Evolutionary conservation across 2,113 vertebrate species (phyloP).

Genomic region (Sus scrofa): T2T-Sscrofa CM000817.6:62531501-62532000

Average conservation of each 20-base stretch:
- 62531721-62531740: neutral
- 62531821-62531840: no score
- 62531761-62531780: neutral
- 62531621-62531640: neutral
- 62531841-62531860: no score
- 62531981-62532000: no score
- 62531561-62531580: neutral
- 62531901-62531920: no score
- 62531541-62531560: neutral
- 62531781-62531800: neutral
- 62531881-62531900: no score
- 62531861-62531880: no score
- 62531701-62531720: neutral
- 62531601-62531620: neutral
- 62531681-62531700: neutral
- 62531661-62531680: neutral
- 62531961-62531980: no score
- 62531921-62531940: no score
- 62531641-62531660: no score
- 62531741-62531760: neutral
- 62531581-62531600: neutral
- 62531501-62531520: neutral
- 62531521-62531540: neutral
- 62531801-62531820: no score
- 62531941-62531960: no score